Conservation (phyloP, 2,797 vertebrate species). For the Nasua narica region DNA sequence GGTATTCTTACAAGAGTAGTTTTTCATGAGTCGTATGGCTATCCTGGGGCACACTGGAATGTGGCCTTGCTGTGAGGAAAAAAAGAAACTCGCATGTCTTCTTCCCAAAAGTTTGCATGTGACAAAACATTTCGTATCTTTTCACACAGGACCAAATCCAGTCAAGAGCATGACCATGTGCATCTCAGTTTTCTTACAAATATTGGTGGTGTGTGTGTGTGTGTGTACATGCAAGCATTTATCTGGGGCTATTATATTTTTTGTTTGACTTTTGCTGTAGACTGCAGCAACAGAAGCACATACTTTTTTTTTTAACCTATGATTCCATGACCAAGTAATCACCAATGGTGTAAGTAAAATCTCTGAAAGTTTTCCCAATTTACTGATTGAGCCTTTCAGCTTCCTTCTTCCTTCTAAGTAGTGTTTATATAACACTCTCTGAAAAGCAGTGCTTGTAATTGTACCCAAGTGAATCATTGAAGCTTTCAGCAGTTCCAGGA, state of each 20-base stretch:
- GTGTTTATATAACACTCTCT: conserved; percentile 40
- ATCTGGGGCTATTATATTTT: background rate
- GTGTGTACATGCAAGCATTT: background rate
- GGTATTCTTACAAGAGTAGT: background rate
- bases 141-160: background rate
- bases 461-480: conserved; percentile 51
- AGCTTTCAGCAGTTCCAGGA: conserved; percentile 40
- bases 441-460: conserved; percentile 46
- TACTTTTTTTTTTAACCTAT: background rate
- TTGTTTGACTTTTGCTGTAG: background rate
- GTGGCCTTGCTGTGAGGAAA: background rate
- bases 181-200: background rate
- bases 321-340: conserved; percentile 8
- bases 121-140: background rate
- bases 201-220: background rate
- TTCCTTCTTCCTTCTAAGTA: conserved; percentile 13
- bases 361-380: conserved; percentile 19
- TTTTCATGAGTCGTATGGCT: conserved; percentile 36
- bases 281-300: background rate
- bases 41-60: background rate
- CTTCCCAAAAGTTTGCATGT: background rate
- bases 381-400: conserved; percentile 26
- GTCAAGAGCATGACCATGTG: background rate
- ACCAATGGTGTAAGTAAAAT: conserved; percentile 22
- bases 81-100: background rate